Evolutionary conservation across 2,888 invertebrate species (phyloP), one percentile per base, ranked within the genome.

Genomic region (Caenorhabditis imperialis): DNA sequence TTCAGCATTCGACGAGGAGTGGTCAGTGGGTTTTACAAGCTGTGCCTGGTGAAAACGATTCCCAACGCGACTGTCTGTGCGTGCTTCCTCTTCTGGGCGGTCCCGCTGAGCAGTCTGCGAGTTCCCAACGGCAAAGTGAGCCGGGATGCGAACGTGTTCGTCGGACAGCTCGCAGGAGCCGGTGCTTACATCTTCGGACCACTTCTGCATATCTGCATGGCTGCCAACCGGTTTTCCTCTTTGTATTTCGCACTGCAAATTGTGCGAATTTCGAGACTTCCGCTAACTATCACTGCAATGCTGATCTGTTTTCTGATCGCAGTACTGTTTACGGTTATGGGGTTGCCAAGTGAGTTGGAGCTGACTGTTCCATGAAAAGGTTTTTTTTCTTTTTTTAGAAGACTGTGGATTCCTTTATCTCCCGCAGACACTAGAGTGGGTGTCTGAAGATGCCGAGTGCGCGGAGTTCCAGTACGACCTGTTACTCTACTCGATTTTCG

Each of bases 111-210:
- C 48, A 65, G 42, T 65, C 27, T 65, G 5, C 20, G 65, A 42
- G 16, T 65, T 1, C 23, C 40, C 48, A 55, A 40, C 35, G 33
- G 20, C 5, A 40, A 48, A n/a, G 65, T 65, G 5, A 50, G 55
- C 18, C 40, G 65, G 12, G 50, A 57, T 42, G 23, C 23, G 8
- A 65, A 65, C 20, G 65, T 65, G 30, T 57, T 65, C 14, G 35
- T 65, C 0, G 65, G 65, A 2, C 65, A 65, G n/a, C 23, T 65
- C 14, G 65, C 65, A 20, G 65, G 65, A 5, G 55, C 65, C 2
- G 65, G 65, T 0, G 55, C 65, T 10, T 65, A 65, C 10, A 65
- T 65, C 30, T 50, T 65, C 37, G 65, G 65, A 1, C 65, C 65
- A 0, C 42, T 65, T 1, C 65, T 65, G 1, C 65, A 65, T 35